Evolutionary conservation across 2,113 vertebrate species (phyloP), one percentile per base, ranked within the genome.

Genomic region (Xiphias gladius): DNA sequence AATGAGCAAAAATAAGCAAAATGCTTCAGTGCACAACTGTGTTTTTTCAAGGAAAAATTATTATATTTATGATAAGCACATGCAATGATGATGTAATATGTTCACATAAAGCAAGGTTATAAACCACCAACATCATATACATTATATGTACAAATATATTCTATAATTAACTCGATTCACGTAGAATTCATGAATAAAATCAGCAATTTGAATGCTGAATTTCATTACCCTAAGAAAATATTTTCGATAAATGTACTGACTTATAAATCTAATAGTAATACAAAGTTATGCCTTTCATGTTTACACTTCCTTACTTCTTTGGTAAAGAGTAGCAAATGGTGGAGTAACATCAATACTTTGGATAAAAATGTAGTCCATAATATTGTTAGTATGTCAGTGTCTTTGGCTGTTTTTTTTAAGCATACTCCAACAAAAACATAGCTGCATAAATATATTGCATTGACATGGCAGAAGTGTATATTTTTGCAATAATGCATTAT

Each of bases 401-500:
- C 5, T 69, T 11, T 14, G 7, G 28, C 11, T 55, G 46, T 50
- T 50, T 50, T 20, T 11, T 20, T 22, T 17, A 9, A 39, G 5
- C 17, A 63, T n/a, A 41, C n/a, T 30, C 12, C 32, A 35, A 24
- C 14, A 35, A 55, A 70, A 11, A 43, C 20, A 55, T 6, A 37
- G 28, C 17, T 58, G 28, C 17, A 28, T 50, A 41, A 63, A 26
- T 70, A 5, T 19, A 35, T 17, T 26, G 14, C 16, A 54, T 7
- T 52, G 14, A 52, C 63, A 11, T 63, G 2, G 1, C 7, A 28
- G 24, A 37, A 9, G 19, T 26, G 22, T 48, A 16, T 69, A 28
- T 75, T 50, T 74, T 37, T 63, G 58, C 2, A 54, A 64, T 66
- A 39, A 84, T 67, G 9, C 57, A 46, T 41, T 57, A 58, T 35